Evolutionary conservation across 2,797 vertebrate genomes (phyloP), one percentile per base, ranked within the genome.

Genomic region (Artibeus lituratus): DNA sequence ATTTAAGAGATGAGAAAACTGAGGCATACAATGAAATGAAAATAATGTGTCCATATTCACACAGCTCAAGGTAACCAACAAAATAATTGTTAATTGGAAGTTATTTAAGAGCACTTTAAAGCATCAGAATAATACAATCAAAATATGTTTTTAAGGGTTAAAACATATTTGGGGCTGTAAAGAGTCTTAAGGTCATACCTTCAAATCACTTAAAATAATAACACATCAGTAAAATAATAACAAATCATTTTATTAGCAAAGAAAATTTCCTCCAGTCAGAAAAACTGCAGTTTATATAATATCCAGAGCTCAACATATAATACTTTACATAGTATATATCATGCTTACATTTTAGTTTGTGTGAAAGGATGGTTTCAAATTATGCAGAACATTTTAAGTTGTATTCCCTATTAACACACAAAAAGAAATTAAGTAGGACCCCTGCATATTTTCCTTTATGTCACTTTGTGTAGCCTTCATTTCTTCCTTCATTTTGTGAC

Each of bases 321-420:
- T 49, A 53, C 0, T 70, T 83, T n/a, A 77, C 19, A 12, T 53
- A 49, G 12, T 49, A 51, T 94, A 83, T 72, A 80, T n/a, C 32
- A 88, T 57, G 16, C 1, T 84, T 84, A 37, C 1, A 14, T 88
- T 69, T 78, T 39, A 82, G 59, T 84, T 53, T 72, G 19, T 77
- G 77, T 94, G 14, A 81, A 76, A 24, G 39, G 12, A 44, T 69
- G 24, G 62, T 87, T 91, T 94, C 9, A 85, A 81, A 91, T 65
- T 94, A 67, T 80, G 21, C 42, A 37, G 65, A 91, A 44, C 24
- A 87, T 44, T 92, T 87, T 42, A 88, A 72, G 19, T 84, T 18
- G 84, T 32, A 19, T 92, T 93, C 62, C 87, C 39, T 59, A 80
- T 85, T 94, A 96, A 86, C 49, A 62, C 76, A 72, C 35, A 24